Percentiles rank a stretch among this genome's conserved stretches.
Evolutionary conservation across 2,888 invertebrate species (phyloP).

Genomic region (Cremastinae sp.): DNA sequence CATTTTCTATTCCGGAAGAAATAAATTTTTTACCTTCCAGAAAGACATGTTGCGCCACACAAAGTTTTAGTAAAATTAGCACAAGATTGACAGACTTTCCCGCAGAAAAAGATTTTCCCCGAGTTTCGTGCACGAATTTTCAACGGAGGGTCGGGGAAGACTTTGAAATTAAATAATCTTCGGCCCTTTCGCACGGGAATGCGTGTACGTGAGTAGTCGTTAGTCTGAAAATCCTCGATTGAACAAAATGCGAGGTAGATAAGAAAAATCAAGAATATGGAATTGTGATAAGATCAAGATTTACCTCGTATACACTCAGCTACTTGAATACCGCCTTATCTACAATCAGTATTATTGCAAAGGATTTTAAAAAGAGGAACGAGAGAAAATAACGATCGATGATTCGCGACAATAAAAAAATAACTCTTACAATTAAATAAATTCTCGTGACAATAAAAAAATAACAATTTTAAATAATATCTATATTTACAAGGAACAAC

Average conservation of each 20-base stretch:
- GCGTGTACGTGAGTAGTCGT: neutral
- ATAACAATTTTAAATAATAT: conserved; percentile 23
- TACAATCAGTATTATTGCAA: conserved; percentile 57
- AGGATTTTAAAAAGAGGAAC: conserved; percentile 23
- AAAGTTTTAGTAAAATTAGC: too few relatives aligned
- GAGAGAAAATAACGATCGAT: conserved; percentile 9
- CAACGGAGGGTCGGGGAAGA: too few relatives aligned
- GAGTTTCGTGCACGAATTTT: too few relatives aligned
- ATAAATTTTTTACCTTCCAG: too few relatives aligned
- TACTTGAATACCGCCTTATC: conserved; percentile 59
- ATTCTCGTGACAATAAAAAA: conserved; percentile 24
- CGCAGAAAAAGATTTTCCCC: too few relatives aligned
- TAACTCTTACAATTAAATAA: conserved; percentile 8
- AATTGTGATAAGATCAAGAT: conserved; percentile 49
- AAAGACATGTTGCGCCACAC: too few relatives aligned
- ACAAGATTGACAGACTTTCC: too few relatives aligned
- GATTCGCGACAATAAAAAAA: conserved; percentile 35
- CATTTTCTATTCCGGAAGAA: too few relatives aligned
- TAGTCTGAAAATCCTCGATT: neutral
- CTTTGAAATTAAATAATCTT: neutral
- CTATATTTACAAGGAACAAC: conserved; percentile 7
- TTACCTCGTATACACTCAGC: conserved; percentile 50
- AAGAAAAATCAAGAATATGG: conserved; percentile 17
- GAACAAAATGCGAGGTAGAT: conserved; percentile 14
- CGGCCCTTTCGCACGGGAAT: too few relatives aligned